Evolutionary conservation across 2,797 vertebrate species (phyloP).

Genomic region (Emys orbicularis): DNA sequence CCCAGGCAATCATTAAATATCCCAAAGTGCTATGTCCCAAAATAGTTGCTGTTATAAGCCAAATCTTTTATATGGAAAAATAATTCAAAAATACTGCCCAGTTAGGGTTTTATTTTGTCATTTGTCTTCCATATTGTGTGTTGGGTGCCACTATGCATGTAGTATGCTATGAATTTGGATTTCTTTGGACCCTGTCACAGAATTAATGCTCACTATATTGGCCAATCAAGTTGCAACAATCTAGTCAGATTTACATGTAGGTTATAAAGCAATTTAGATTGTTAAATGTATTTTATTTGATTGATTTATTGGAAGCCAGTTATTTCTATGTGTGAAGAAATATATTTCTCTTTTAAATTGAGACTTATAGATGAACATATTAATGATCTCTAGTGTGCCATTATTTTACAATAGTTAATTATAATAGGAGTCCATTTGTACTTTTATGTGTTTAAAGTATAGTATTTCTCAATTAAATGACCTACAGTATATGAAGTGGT

Average conservation of each 20-base stretch:
- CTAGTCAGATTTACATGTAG: neutral
- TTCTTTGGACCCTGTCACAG: neutral
- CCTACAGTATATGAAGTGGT: too few relatives aligned
- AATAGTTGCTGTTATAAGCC: neutral
- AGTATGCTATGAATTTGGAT: neutral
- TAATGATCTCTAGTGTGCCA: neutral
- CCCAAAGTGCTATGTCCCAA: neutral
- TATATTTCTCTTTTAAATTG: neutral
- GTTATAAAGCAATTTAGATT: neutral
- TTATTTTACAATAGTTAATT: neutral
- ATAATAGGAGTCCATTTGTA: neutral
- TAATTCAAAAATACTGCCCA: neutral
- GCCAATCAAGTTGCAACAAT: neutral
- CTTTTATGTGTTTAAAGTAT: neutral
- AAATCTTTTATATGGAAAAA: neutral
- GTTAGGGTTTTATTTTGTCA: too few relatives aligned
- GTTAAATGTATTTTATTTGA: neutral
- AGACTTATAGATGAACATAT: neutral
- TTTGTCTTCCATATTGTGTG: too few relatives aligned
- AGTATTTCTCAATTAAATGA: neutral
- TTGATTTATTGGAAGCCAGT: neutral
- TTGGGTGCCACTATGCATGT: neutral
- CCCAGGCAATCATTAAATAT: neutral
- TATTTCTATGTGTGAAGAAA: neutral
- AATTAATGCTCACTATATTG: neutral